A percentile compares a stretch with the other conserved stretches of the same genome.
These are phyloP conservation scores for Liparis tanakae DNA, from an alignment of 2,797 vertebrate genomes.

Conservation along the genomic window DNA sequence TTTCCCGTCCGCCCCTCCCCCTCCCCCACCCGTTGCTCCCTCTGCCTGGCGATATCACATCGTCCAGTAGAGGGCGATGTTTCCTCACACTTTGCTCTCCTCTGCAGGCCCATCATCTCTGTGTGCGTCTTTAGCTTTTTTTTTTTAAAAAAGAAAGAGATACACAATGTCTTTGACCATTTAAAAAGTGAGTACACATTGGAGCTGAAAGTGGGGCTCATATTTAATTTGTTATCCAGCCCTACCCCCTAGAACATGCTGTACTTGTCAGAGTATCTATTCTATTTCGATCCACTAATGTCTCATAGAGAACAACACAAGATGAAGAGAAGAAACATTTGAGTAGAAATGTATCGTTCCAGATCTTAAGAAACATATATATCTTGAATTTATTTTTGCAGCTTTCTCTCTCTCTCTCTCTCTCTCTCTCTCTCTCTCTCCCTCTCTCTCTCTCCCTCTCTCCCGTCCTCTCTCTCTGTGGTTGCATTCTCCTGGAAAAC, in stretches of 20 bases:
- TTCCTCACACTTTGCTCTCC: conserved; percentile 66
- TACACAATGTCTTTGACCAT: neutral
- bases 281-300: neutral
- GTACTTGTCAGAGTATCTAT: neutral
- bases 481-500: neutral
- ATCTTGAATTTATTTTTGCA: neutral
- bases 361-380: neutral
- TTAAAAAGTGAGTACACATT: neutral
- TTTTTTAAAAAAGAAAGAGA: neutral
- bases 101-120: conserved; percentile 9
- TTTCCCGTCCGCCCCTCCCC: conserved; percentile 20
- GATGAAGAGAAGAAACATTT: neutral
- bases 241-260: neutral
- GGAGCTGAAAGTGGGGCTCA: neutral
- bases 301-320: neutral
- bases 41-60: conserved; percentile 23
- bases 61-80: conserved; percentile 78
- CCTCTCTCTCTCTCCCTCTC: too few relatives aligned
- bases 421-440: neutral
- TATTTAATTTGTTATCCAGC: accelerated
- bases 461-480: neutral
- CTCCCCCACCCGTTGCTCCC: neutral
- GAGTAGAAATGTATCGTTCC: neutral
- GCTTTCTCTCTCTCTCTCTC: neutral
- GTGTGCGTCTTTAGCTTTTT: neutral